Conservation (phyloP, 2,113 vertebrate genomes). For the Gadus chalcogrammus region DNA sequence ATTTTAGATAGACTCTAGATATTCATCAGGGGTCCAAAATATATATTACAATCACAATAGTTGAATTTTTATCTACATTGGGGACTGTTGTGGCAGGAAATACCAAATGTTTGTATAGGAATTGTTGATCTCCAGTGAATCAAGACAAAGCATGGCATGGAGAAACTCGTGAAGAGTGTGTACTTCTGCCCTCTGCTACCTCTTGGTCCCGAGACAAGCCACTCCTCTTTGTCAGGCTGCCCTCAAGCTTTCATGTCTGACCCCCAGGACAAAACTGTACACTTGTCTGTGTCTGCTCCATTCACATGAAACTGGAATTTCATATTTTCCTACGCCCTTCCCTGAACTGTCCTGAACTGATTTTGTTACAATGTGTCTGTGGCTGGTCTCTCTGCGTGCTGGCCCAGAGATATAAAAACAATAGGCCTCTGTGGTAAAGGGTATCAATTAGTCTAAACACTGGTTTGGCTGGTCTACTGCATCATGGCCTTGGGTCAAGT, state of each 20-base stretch:
- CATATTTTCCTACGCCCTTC: slow-evolving; percentile 15
- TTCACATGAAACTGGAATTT: slow-evolving; percentile 32
- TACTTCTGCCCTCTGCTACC: slow-evolving; percentile 17
- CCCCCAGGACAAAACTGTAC: slow-evolving; percentile 23
- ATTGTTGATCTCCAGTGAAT: slow-evolving; percentile 33
- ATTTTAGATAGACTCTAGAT: not conserved
- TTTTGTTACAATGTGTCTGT: slow-evolving; percentile 3
- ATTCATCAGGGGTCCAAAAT: not conserved
- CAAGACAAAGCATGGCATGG: slow-evolving; percentile 44
- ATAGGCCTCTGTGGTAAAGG: slow-evolving; percentile 42
- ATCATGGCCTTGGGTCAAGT: slow-evolving; percentile 28
- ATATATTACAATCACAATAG: not conserved
- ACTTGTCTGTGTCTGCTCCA: no score
- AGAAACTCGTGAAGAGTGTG: slow-evolving; percentile 37
- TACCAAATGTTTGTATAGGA: slow-evolving; percentile 33
- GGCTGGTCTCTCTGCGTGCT: not conserved
- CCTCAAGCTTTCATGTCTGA: slow-evolving; percentile 52
- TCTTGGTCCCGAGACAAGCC: slow-evolving; percentile 48
- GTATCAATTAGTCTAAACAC: slow-evolving; percentile 43
- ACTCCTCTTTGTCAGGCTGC: slow-evolving; percentile 23
- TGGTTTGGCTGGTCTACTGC: slow-evolving; percentile 20
- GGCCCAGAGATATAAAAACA: slow-evolving; percentile 35
- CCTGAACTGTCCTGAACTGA: not conserved
- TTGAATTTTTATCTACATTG: slow-evolving; percentile 1
- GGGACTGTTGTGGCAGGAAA: slow-evolving; percentile 35